phyloP scores from a whole-genome alignment of 2,797 vertebrate genomes.

The Leptodactylus fallax region DNA sequence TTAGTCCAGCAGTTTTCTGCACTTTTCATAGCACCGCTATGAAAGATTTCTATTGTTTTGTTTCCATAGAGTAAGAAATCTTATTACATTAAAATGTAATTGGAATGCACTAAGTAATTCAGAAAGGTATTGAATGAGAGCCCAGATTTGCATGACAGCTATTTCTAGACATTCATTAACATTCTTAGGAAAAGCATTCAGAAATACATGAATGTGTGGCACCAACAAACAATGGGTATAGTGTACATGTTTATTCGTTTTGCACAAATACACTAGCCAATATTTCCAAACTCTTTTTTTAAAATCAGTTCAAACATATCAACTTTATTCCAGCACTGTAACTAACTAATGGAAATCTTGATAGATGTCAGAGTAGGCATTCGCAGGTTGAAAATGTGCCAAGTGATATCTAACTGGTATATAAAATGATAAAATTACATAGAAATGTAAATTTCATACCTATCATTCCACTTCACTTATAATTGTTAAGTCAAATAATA shows the following conservation, averaged over 20 bases:
- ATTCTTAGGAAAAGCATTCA: neutral
- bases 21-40: neutral
- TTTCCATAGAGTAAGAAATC: constrained; percentile 21
- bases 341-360: neutral
- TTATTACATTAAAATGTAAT: constrained; percentile 36
- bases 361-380: neutral
- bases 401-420: neutral
- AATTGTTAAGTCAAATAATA: too few species aligned
- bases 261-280: neutral
- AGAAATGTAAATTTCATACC: too few species aligned
- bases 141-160: constrained; percentile 35
- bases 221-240: neutral
- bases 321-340: neutral
- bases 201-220: neutral
- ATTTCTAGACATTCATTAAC: constrained; percentile 17
- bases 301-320: neutral
- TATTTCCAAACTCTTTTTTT: neutral
- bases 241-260: neutral
- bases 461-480: too few species aligned
- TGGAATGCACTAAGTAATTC: constrained; percentile 24
- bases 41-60: neutral
- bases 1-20: neutral
- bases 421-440: neutral
- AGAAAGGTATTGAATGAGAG: constrained; percentile 24
- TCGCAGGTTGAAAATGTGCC: neutral